Conservation (phyloP, 1,140 invertebrate genomes). For the Galleria mellonella region DNA sequence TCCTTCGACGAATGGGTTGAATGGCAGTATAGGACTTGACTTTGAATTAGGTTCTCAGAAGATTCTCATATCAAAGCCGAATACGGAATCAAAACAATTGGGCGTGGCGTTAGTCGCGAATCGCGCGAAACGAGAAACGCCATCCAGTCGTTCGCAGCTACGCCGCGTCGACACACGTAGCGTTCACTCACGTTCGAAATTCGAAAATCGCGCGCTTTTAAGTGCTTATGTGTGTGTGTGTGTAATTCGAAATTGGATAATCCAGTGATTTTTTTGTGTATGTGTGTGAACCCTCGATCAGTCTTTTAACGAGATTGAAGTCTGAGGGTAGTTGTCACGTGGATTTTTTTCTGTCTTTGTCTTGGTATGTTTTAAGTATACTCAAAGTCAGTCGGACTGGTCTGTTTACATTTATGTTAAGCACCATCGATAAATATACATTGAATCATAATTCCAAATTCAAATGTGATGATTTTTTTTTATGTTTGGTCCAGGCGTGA, state of each 20-base stretch:
- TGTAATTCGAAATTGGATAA: not conserved
- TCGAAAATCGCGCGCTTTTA: constrained; percentile 19
- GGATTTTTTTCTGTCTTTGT: not conserved
- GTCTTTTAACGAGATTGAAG: constrained; percentile 24
- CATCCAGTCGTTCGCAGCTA: constrained; percentile 25
- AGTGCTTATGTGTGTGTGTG: not conserved
- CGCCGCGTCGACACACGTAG: constrained; percentile 24
- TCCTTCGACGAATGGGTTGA: no score
- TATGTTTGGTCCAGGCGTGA: no score
- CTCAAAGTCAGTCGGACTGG: no score
- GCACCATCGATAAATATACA: no score
- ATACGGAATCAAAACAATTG: constrained; percentile 28
- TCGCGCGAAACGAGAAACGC: not conserved
- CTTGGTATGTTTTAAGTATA: no score
- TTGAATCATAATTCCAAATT: no score
- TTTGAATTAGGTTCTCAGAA: no score
- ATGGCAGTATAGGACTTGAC: no score
- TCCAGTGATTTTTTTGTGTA: not conserved
- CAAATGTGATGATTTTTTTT: no score
- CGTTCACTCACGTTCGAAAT: constrained; percentile 8
- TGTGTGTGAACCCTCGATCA: constrained; percentile 12
- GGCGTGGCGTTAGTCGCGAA: constrained; percentile 18
- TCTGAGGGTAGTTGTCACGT: constrained; percentile 17
- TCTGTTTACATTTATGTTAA: no score
- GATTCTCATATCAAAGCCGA: no score